Evolutionary conservation across 2,797 vertebrate genomes (phyloP).

Genomic region (Netta rufina): DNA sequence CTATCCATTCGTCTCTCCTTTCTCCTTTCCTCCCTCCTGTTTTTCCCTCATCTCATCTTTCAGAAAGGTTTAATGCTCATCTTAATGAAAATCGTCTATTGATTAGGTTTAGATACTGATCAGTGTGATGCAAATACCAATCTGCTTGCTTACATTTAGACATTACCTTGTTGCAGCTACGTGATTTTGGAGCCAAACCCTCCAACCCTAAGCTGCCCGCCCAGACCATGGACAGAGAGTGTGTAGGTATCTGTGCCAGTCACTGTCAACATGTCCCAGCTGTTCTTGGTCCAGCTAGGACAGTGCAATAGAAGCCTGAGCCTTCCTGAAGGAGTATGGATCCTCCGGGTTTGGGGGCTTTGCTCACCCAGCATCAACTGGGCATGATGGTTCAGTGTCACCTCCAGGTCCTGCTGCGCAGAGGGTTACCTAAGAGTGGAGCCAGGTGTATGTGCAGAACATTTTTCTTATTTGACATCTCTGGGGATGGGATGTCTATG

Average conservation of each 20-base stretch:
- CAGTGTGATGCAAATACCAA: not conserved
- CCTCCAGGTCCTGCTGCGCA: not conserved
- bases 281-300: not conserved
- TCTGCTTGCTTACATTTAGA: not conserved
- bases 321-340: not conserved
- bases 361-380: not conserved
- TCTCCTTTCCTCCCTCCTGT: not conserved
- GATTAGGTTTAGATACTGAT: conserved; percentile 6
- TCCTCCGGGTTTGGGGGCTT: not conserved
- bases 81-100: conserved; percentile 27
- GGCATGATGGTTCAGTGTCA: not conserved
- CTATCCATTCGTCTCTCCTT: not conserved
- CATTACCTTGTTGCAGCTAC: accelerated
- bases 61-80: conserved; percentile 7
- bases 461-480: not conserved
- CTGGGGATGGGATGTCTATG: not conserved
- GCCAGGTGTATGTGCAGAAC: not conserved
- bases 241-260: not conserved
- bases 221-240: not conserved
- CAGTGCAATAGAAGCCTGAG: not conserved
- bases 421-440: not conserved
- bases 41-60: not conserved
- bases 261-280: accelerated
- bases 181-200: not conserved
- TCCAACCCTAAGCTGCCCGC: not conserved